These are phyloP conservation scores for Incurvaria masculella DNA, from an alignment of 2,888 invertebrate species.

Conservation along the genomic window DNA sequence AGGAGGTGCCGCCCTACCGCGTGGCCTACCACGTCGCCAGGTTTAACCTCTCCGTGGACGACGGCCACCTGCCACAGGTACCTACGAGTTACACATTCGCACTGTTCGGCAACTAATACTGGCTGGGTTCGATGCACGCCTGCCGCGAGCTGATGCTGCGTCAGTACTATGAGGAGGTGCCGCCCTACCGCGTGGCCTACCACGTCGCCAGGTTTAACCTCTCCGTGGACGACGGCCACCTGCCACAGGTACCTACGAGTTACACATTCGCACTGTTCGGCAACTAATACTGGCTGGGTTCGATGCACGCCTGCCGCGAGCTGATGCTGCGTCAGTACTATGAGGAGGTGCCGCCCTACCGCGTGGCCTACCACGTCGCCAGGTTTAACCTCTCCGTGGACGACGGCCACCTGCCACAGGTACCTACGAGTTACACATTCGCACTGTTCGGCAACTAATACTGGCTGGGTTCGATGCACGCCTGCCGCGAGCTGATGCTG, in stretches of 20 bases:
- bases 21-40: constrained; percentile 61
- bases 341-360: constrained; percentile 55
- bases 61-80: constrained; percentile 52
- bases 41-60: constrained; percentile 53
- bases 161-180: constrained; percentile 47
- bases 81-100: too few relatives aligned
- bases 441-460: constrained; percentile 80
- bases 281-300: constrained; percentile 80
- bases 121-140: constrained; percentile 71
- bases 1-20: constrained; percentile 56
- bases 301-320: constrained; percentile 66
- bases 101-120: constrained; percentile 80
- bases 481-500: constrained; percentile 65
- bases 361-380: constrained; percentile 60
- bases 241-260: constrained; percentile 56
- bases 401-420: constrained; percentile 49
- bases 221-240: constrained; percentile 48
- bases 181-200: constrained; percentile 61
- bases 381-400: constrained; percentile 55
- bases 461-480: constrained; percentile 72
- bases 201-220: constrained; percentile 60
- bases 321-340: constrained; percentile 54
- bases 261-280: too few relatives aligned
- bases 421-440: too few relatives aligned
- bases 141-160: constrained; percentile 63